A percentile compares a stretch with the other conserved stretches of the same genome.
These are phyloP conservation scores for Cassiopea andromeda DNA, from an alignment of 30 jellyfish, hydroid and myxozoan genomes.

Conservation along the genomic window DNA sequence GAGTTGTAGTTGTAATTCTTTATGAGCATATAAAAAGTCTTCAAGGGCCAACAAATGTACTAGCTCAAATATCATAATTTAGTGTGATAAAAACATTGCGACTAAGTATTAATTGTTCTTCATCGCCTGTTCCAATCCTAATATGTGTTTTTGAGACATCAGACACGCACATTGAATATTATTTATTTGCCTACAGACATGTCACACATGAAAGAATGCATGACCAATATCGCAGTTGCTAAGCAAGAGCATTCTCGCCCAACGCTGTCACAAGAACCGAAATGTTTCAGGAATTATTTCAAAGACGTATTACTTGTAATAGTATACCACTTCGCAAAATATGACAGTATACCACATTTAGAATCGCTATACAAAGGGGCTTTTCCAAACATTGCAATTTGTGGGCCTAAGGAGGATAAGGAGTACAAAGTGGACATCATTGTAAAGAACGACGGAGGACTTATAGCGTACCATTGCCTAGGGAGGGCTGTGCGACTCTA, in stretches of 20 bases:
- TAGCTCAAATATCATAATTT: too few relatives aligned
- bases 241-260: background rate
- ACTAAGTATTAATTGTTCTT: too few relatives aligned
- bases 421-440: constrained; percentile 47
- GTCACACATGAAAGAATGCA: constrained; percentile 49
- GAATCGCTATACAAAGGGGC: constrained; percentile 67
- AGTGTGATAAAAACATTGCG: too few relatives aligned
- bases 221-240: background rate
- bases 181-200: constrained; percentile 7
- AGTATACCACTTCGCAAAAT: constrained; percentile 59
- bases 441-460: constrained; percentile 55
- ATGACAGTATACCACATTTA: constrained; percentile 75
- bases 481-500: constrained; percentile 69
- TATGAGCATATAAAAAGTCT: too few relatives aligned
- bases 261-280: background rate
- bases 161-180: background rate
- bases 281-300: constrained; percentile 58
- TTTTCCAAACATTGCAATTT: constrained; percentile 75
- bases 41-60: too few relatives aligned
- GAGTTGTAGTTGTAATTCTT: too few relatives aligned
- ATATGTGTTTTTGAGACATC: too few relatives aligned
- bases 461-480: constrained; percentile 75
- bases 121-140: too few relatives aligned
- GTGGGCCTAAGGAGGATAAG: constrained; percentile 78
- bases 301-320: constrained; percentile 76